phyloP scores from a whole-genome alignment of 2,797 vertebrate species.

The Tolypeutes matacus region DNA sequence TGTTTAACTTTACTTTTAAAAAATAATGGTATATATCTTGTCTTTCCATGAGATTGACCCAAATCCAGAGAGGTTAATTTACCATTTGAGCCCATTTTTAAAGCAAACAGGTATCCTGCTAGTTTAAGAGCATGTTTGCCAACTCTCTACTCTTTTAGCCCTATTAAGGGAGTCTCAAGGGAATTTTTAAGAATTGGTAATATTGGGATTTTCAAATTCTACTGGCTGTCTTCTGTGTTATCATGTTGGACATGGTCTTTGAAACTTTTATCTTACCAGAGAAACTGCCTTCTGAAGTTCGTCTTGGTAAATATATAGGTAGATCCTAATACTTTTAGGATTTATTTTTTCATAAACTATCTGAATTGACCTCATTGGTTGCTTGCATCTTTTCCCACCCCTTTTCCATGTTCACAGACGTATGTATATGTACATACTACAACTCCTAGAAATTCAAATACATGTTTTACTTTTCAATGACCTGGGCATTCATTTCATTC shows the following conservation, averaged over 20 bases:
- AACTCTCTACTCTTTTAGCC: background rate
- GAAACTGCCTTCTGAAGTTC: constrained; percentile 51
- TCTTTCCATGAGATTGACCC: constrained; percentile 20
- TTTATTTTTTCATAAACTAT: constrained; percentile 55
- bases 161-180: background rate
- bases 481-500: constrained; percentile 74
- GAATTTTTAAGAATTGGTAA: constrained; percentile 67
- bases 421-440: background rate
- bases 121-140: constrained; percentile 57
- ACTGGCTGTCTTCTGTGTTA: constrained; percentile 61
- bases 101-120: constrained; percentile 54
- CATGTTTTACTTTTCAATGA: constrained; percentile 76
- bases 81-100: constrained; percentile 55
- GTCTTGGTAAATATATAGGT: constrained; percentile 69
- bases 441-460: constrained; percentile 70
- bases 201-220: constrained; percentile 30
- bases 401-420: constrained; percentile 21
- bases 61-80: constrained; percentile 64
- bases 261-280: constrained; percentile 71
- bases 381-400: constrained; percentile 13
- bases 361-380: background rate
- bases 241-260: constrained; percentile 62
- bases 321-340: constrained; percentile 57
- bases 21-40: constrained; percentile 23
- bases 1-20: constrained; percentile 59